Percentiles rank a stretch among this genome's conserved stretches.
These are phyloP conservation scores for Anthoscopus minutus DNA, from an alignment of 2,113 vertebrate genomes.

Conservation along the genomic window DNA sequence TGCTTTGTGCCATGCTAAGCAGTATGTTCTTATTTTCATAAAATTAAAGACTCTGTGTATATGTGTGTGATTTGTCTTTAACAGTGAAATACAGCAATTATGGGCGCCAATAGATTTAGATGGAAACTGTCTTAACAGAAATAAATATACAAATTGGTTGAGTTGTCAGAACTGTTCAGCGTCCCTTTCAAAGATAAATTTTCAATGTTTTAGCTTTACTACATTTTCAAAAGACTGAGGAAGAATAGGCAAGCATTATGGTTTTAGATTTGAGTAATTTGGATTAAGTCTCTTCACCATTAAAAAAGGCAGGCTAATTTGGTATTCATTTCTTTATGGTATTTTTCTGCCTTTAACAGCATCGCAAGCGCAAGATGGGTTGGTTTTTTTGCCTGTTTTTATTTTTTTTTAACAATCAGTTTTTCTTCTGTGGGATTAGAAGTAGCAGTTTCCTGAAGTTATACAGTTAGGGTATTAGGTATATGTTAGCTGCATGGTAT, in stretches of 20 bases:
- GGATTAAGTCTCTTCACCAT: background rate
- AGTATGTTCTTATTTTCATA: background rate
- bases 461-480: background rate
- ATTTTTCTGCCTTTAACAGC: background rate
- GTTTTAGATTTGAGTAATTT: background rate
- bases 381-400: background rate
- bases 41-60: background rate
- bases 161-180: background rate
- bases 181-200: background rate
- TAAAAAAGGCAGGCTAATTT: background rate
- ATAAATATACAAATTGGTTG: background rate
- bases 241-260: background rate
- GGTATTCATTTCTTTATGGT: background rate
- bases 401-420: background rate
- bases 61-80: background rate
- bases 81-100: background rate
- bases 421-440: background rate
- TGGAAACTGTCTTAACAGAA: background rate
- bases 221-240: background rate
- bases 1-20: background rate
- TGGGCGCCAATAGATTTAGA: slow-evolving; percentile 20
- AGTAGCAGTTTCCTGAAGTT: background rate
- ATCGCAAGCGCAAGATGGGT: fast-evolving
- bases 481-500: background rate
- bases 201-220: background rate